phyloP scores from a whole-genome alignment of 2,113 vertebrate species.

The Monarcha castaneiventris region DNA sequence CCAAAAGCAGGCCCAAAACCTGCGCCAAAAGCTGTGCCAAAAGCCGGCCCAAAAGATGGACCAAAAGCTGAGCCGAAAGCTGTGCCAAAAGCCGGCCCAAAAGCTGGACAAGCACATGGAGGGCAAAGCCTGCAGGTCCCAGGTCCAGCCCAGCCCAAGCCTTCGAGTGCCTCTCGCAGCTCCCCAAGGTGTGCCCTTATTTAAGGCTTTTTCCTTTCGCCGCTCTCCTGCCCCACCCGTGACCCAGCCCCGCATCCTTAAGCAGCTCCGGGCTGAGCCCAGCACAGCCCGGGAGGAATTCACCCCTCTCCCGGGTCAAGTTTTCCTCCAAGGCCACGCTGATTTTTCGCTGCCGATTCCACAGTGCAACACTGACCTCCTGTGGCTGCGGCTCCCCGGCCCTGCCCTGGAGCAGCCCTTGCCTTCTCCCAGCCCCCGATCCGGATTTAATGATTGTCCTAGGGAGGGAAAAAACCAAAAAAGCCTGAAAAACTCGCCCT shows the following conservation, averaged over 20 bases:
- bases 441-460: accelerated
- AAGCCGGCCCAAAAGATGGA: too few relatives aligned
- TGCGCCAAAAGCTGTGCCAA: too few relatives aligned
- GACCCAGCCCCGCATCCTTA: background rate
- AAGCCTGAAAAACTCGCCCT: background rate
- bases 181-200: background rate
- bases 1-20: too few relatives aligned
- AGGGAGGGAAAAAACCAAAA: background rate
- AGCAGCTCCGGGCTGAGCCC: background rate
- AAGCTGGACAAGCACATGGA: accelerated
- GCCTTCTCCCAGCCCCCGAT: background rate
- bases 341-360: background rate
- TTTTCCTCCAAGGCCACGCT: background rate
- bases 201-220: background rate
- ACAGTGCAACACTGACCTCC: conserved; percentile 71
- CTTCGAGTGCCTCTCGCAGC: background rate
- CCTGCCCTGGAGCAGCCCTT: background rate
- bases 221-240: accelerated
- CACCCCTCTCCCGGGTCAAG: background rate
- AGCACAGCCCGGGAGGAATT: background rate
- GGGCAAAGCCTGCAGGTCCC: background rate
- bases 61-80: too few relatives aligned
- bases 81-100: background rate
- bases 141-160: accelerated
- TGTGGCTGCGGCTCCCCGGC: background rate